phyloP scores from a whole-genome alignment of 2,113 vertebrate genomes.

The Erinaceus europaeus region DNA sequence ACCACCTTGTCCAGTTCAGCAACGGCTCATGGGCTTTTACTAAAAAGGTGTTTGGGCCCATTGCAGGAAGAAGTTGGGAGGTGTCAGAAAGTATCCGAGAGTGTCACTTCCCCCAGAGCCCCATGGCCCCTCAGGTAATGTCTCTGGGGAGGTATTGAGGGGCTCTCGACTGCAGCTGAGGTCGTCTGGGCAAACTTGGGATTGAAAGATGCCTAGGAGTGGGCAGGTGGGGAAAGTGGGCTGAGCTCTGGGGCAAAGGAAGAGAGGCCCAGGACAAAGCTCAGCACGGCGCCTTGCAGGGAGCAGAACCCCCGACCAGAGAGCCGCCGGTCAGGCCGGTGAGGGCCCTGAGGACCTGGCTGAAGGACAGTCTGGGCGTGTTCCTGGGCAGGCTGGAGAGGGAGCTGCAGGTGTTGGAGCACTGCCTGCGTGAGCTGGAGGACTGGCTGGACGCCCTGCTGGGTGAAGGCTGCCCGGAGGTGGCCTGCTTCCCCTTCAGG shows the following conservation, averaged over 20 bases:
- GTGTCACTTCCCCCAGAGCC: constrained; percentile 42
- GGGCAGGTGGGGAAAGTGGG: not conserved
- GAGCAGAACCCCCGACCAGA: constrained; percentile 10
- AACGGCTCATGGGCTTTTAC: too few species aligned
- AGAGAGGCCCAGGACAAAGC: not conserved
- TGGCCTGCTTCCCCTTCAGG: not conserved
- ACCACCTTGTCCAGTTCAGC: too few species aligned
- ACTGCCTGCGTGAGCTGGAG: constrained; percentile 27
- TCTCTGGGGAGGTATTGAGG: not conserved
- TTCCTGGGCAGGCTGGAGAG: constrained; percentile 59
- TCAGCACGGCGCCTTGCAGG: constrained; percentile 48
- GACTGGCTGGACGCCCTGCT: constrained; percentile 57
- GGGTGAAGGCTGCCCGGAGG: not conserved
- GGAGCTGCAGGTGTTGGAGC: constrained; percentile 55
- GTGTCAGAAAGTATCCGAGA: constrained; percentile 40
- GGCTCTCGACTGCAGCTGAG: not conserved
- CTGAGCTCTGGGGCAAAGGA: not conserved
- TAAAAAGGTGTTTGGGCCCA: not conserved
- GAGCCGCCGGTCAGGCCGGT: not conserved
- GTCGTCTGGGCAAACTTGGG: not conserved
- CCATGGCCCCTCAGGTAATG: constrained; percentile 62
- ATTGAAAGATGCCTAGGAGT: not conserved
- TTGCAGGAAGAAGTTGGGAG: constrained; percentile 66
- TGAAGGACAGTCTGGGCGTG: constrained; percentile 42
- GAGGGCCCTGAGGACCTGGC: constrained; percentile 42